A percentile compares a stretch with the other conserved stretches of the same genome.
Evolutionary conservation across 1,140 invertebrate species (phyloP).

Genomic region (Melipona quadrifasciata): DNA sequence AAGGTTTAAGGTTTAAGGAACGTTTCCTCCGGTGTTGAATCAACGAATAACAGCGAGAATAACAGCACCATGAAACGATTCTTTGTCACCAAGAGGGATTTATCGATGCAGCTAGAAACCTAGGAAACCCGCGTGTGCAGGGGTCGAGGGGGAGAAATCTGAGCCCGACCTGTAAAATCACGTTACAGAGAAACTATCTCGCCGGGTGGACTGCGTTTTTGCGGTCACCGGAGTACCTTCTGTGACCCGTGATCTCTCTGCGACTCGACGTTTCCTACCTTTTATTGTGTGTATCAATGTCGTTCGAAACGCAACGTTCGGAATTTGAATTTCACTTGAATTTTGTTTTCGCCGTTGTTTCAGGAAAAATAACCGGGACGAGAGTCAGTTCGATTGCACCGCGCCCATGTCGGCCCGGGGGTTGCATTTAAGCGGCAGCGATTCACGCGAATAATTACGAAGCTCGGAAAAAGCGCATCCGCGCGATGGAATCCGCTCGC

Average conservation of each 20-base stretch:
- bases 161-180: conserved; percentile 25
- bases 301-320: neutral
- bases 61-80: conserved; percentile 10
- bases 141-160: conserved; percentile 12
- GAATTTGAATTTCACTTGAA: neutral
- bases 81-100: conserved; percentile 31
- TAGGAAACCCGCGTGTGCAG: neutral
- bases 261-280: neutral
- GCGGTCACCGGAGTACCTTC: neutral
- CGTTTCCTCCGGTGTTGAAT: conserved; percentile 13
- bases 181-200: conserved; percentile 30
- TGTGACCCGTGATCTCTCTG: neutral
- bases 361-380: neutral
- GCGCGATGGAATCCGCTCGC: conserved; percentile 9
- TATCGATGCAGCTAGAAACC: conserved; percentile 3
- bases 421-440: conserved; percentile 7
- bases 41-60: neutral
- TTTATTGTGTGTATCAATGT: neutral
- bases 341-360: neutral
- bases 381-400: no score
- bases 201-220: neutral
- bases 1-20: conserved; percentile 13
- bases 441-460: conserved; percentile 45
- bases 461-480: conserved; percentile 26
- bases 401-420: neutral